These are phyloP conservation scores for Gerosis bhagava DNA, from an alignment of 2,888 invertebrate species.

Conservation along the genomic window DNA sequence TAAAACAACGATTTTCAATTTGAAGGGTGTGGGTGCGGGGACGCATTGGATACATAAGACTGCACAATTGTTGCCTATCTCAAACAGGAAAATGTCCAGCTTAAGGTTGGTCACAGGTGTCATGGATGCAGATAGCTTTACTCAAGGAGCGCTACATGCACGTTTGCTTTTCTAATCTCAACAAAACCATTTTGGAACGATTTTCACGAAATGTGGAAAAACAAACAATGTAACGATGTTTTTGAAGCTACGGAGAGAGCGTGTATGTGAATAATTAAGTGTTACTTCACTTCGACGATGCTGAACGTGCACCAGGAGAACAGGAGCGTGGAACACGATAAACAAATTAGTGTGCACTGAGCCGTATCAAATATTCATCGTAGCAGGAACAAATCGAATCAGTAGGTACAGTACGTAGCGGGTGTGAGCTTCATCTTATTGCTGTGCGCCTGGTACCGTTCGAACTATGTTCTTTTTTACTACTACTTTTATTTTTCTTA, in stretches of 20 bases:
- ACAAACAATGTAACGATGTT: conserved; percentile 7
- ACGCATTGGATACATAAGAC: too few relatives aligned
- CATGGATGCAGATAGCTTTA: too few relatives aligned
- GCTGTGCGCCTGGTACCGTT: conserved; percentile 52
- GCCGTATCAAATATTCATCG: conserved; percentile 80
- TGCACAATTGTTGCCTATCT: too few relatives aligned
- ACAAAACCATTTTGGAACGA: too few relatives aligned
- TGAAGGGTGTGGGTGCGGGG: too few relatives aligned
- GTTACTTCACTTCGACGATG: conserved; percentile 47
- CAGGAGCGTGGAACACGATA: conserved; percentile 67
- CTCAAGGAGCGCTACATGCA: too few relatives aligned
- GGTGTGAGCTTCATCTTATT: conserved; percentile 66
- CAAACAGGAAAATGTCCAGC: too few relatives aligned
- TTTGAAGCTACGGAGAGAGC: conserved; percentile 34
- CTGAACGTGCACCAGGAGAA: conserved; percentile 52
- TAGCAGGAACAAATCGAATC: conserved; percentile 80
- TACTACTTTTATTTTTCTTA: too few relatives aligned
- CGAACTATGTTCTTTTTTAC: conserved; percentile 37
- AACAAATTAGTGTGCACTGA: conserved; percentile 81
- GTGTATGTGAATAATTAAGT: conserved; percentile 52
- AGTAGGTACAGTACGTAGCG: conserved; percentile 50
- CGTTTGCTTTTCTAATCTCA: too few relatives aligned
- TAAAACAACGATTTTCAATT: too few relatives aligned
- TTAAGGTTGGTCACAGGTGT: too few relatives aligned
- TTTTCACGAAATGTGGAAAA: not conserved